Evolutionary conservation across 1,140 invertebrate genomes (phyloP).

Genomic region (Globodera ellingtonae): DNA sequence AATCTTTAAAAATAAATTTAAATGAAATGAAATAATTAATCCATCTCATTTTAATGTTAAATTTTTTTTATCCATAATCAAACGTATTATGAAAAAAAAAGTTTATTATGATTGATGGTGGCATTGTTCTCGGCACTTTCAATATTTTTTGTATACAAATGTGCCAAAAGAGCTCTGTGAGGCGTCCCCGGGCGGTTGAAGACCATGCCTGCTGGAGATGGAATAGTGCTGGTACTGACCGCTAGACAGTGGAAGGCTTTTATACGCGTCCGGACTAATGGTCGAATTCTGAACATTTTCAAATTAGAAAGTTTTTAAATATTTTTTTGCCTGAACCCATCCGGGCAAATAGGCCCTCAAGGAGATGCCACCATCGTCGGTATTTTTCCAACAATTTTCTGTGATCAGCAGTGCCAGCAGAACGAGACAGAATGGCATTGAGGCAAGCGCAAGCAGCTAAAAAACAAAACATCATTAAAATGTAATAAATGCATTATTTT

Average conservation of each 20-base stretch:
- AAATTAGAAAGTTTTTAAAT: background rate
- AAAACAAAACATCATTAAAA: background rate
- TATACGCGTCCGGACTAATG: background rate
- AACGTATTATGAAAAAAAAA: too few relatives aligned
- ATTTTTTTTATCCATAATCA: too few relatives aligned
- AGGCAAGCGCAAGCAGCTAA: background rate
- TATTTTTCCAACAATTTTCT: background rate
- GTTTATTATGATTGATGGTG: too few relatives aligned
- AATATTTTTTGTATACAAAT: conserved; percentile 4
- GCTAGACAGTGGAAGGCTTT: background rate
- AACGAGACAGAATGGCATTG: background rate
- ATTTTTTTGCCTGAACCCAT: background rate
- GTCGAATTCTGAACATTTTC: background rate
- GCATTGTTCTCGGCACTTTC: background rate
- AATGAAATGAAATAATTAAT: too few relatives aligned
- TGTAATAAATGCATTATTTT: too few relatives aligned
- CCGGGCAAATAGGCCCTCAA: background rate
- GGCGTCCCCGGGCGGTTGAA: background rate
- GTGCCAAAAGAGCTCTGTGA: background rate
- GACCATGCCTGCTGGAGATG: background rate
- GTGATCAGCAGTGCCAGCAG: background rate
- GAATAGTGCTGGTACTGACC: background rate
- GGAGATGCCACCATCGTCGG: background rate
- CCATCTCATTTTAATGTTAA: too few relatives aligned
- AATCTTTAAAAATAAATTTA: too few relatives aligned